Percentiles rank a stretch among this genome's conserved stretches.
Evolutionary conservation across 1,140 invertebrate species (phyloP).

Genomic region (Paracyclopina nana): DNA sequence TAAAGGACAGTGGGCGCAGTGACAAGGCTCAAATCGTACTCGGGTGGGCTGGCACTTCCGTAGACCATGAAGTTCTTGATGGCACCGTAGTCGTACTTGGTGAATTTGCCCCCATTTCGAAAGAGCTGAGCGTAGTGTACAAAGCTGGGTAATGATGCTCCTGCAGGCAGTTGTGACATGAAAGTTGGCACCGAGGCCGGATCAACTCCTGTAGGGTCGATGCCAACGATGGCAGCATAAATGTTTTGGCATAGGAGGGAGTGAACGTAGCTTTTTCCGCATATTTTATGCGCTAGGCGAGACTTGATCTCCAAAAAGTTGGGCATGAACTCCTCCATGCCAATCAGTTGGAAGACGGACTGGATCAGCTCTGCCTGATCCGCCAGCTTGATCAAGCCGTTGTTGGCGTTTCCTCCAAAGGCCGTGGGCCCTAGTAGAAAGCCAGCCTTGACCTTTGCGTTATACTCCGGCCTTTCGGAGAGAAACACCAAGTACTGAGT

Average conservation of each 20-base stretch:
- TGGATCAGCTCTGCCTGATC: background rate
- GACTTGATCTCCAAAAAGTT: background rate
- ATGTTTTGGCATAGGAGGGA: background rate
- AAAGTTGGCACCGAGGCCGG: background rate
- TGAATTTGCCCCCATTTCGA: background rate
- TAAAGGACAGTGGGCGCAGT: background rate
- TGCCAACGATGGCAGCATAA: background rate
- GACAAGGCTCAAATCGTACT: background rate
- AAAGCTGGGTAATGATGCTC: background rate
- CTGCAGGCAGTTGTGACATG: background rate
- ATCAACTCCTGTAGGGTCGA: background rate
- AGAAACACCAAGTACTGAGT: slow-evolving; percentile 34
- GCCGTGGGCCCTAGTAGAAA: background rate
- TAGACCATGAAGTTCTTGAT: background rate
- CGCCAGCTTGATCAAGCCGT: background rate
- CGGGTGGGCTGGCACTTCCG: background rate
- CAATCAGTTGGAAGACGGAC: background rate
- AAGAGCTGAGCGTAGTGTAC: background rate
- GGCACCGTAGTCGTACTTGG: background rate
- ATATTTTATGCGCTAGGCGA: background rate
- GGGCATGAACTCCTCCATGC: background rate
- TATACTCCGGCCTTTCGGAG: background rate
- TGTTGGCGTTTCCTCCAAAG: background rate
- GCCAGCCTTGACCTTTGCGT: background rate
- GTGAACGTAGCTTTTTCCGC: background rate